These are phyloP conservation scores for Eulithis testata DNA, from an alignment of 2,888 invertebrate genomes.

Conservation along the genomic window DNA sequence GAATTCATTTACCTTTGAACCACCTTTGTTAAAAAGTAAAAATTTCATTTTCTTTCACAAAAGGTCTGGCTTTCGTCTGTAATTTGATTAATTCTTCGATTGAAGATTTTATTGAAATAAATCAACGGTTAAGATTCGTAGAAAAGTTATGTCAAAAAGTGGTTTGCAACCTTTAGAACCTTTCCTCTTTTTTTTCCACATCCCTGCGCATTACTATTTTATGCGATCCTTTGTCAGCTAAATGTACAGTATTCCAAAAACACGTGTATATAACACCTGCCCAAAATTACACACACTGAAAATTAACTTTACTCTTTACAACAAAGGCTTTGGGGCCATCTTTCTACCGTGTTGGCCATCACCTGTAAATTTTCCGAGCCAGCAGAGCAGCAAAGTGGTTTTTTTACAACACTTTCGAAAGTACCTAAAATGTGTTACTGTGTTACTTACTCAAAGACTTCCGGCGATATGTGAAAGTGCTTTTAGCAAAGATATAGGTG, in stretches of 20 bases:
- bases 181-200: no score
- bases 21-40: conserved; percentile 31
- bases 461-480: conserved; percentile 36
- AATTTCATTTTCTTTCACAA: conserved; percentile 33
- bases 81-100: conserved; percentile 44
- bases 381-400: conserved; percentile 36
- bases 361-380: conserved; percentile 35
- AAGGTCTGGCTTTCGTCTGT: conserved; percentile 35
- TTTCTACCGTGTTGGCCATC: conserved; percentile 30
- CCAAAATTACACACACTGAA: not conserved
- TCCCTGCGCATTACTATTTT: no score
- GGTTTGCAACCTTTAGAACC: no score
- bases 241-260: no score
- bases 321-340: conserved; percentile 30
- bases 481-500: conserved; percentile 39
- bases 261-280: not conserved
- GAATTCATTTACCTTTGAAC: conserved; percentile 38
- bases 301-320: conserved; percentile 15
- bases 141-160: not conserved
- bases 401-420: conserved; percentile 41
- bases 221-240: no score
- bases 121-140: not conserved
- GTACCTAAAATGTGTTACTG: conserved; percentile 32
- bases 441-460: conserved; percentile 35
- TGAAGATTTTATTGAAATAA: conserved; percentile 36